Base-by-base conservation (phyloP, 1,140 invertebrate genomes). In the Calycopis cecrops region DNA sequence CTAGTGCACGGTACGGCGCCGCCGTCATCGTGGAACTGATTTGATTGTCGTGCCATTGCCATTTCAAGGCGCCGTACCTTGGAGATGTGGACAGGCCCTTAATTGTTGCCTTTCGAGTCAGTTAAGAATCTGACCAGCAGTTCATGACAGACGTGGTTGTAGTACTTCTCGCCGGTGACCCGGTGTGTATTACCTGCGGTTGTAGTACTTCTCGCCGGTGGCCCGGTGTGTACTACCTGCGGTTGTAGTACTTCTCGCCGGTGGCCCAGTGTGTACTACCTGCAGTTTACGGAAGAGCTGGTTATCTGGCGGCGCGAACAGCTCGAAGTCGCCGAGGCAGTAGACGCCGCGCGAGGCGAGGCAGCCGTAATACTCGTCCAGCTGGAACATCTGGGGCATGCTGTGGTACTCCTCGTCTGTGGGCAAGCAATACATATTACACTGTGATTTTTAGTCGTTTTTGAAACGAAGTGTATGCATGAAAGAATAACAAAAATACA, bases 271-370 rank as follows among this genome's bases (percentile, higher is more conserved):
- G 40, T 14, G 4, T 28, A 33, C 51, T 40, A 80, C 80, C 76
- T 76, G 61, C 72, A 84, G 77, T 18, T 56, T 58, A 4, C 56
- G 48, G 62, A 63, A 78, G 7, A 79, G 63, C 3, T 52, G 53
- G 56, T 58, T 63, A 33, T 38, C 47, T 12, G n/a, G 49, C 47
- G 21, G 48, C n/a, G 69, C 58, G 9, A 38, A 17, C 11, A 83
- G 72, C 62, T 82, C 72, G 65, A 85, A 85, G 70, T 69, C 77
- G 50, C 82, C 82, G 33, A 79, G 52, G 65, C 82, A 85, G 66
- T 80, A 85, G 28, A 65, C 59, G 34, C 71, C 72, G 34, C 67
- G 59, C 16, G 14, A 33, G 11, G 11, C 51, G 11, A 57, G 44
- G 34, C 59, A 61, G 28, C 42, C 54, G 6, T 57, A 44, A 28